phyloP scores from a whole-genome alignment of 2,888 invertebrate genomes.

The Melanostoma scalare region DNA sequence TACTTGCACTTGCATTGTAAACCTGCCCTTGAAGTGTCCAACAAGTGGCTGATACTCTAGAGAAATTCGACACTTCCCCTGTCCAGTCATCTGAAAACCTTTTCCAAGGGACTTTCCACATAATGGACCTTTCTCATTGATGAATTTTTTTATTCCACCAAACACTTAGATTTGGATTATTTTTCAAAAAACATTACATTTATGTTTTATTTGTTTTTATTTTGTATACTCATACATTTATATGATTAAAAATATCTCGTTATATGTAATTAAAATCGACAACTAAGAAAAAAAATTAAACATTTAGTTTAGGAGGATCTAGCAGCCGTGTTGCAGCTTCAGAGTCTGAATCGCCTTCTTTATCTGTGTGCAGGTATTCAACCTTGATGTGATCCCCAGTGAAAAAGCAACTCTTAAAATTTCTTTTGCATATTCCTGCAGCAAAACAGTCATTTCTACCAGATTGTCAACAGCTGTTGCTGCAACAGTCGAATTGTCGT shows the following conservation, averaged over 20 bases:
- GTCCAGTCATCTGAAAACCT: too few relatives aligned
- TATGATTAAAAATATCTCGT: slow-evolving; percentile 12
- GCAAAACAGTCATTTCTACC: slow-evolving; percentile 91
- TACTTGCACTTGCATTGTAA: too few relatives aligned
- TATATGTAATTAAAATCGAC: slow-evolving; percentile 26
- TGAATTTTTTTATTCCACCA: too few relatives aligned
- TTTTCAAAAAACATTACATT: neutral
- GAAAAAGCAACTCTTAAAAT: slow-evolving; percentile 92
- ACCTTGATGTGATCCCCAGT: slow-evolving; percentile 89
- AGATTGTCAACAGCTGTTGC: slow-evolving; percentile 90
- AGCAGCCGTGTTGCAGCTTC: slow-evolving; percentile 92
- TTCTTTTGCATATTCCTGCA: slow-evolving; percentile 92
- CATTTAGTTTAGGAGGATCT: slow-evolving; percentile 62
- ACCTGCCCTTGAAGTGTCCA: too few relatives aligned
- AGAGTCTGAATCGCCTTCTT: slow-evolving; percentile 91
- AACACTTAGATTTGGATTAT: too few relatives aligned
- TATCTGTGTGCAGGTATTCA: slow-evolving; percentile 89
- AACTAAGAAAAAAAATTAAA: slow-evolving; percentile 36
- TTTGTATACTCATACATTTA: slow-evolving; percentile 26
- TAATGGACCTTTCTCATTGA: too few relatives aligned
- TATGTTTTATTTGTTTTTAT: neutral
- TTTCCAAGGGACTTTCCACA: too few relatives aligned
- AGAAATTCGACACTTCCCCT: too few relatives aligned
- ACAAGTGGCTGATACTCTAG: too few relatives aligned
- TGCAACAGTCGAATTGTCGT: slow-evolving; percentile 90